Base-by-base conservation (phyloP, 2,888 invertebrate species). In the Hydraecia micacea region DNA sequence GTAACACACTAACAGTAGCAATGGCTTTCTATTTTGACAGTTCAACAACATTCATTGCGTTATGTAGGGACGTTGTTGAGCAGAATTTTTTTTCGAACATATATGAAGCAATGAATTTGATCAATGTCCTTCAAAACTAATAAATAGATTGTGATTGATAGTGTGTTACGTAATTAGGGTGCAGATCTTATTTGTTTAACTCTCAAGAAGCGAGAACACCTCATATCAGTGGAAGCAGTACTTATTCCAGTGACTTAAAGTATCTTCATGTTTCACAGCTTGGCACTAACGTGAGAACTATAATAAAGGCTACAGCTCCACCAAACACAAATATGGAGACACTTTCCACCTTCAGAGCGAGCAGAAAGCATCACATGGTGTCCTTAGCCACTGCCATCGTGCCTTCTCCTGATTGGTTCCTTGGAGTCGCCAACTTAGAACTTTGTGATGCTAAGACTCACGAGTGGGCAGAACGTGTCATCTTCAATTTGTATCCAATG, bases 351-450 rank as follows among this genome's bases (percentile, higher is more conserved):
- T 96, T 97, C 83, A 92, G 96, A 15, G 94, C 91, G 1, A 95
- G 92, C n/a, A 90, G 87, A 18, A 91, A 93, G 9, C 93, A 95
- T 75, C 96, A 96, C 76, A 88, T 95, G 25, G 93, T 97, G 2
- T 96, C 96, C 0, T 80, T 97, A 9, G 96, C 94, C 2, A 92
- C 95, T 0, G 96, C 95, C 3, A 93, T 97, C 36, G 86, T 95
- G 58, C 96, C 96, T 0, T 97, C 99, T 0, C 99, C 99, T 0
- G 99, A 99, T 95, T 99, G 99, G 99, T 98, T 99, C 84, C 98
- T 99, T 3, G 99, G 99, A 2, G 98, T 99, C 0, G 98, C 98
- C 62, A 98, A 98, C 0, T 95, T 99, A 75, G 98, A 99, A 92
- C 97, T 99, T 3, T 99, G 99, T 90, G 97, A 98, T 36, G 94